phyloP scores from a whole-genome alignment of 2,113 vertebrate species.

The Morone chrysops region DNA sequence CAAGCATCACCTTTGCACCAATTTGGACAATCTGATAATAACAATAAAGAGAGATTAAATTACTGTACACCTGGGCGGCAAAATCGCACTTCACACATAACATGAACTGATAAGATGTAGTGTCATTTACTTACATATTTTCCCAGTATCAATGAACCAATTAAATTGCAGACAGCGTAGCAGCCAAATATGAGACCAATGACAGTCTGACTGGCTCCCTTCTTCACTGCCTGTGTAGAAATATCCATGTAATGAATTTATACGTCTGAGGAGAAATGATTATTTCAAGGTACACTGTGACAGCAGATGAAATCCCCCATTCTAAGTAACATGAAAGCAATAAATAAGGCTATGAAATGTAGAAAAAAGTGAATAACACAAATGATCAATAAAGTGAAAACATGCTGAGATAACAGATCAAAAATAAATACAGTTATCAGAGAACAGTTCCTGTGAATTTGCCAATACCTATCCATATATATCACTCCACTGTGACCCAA shows the following conservation, averaged over 20 bases:
- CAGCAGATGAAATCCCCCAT: background rate
- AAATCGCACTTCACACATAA: background rate
- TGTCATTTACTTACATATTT: conserved; percentile 89
- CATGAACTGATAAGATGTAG: background rate
- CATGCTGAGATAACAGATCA: background rate
- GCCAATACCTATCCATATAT: background rate
- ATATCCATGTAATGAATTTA: background rate
- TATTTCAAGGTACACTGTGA: background rate
- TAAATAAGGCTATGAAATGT: too few species aligned
- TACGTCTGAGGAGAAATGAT: background rate
- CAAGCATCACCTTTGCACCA: conserved; percentile 96
- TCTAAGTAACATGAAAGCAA: background rate
- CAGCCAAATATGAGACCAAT: conserved; percentile 95
- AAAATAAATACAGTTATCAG: background rate
- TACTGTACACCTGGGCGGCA: background rate
- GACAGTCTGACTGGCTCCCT: conserved; percentile 89
- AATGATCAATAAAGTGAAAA: background rate
- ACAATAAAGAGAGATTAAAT: conserved; percentile 17
- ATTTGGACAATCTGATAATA: conserved; percentile 91
- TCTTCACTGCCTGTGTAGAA: conserved; percentile 88
- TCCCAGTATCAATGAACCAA: conserved; percentile 89
- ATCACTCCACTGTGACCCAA: background rate
- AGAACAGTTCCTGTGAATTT: background rate
- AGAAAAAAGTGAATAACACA: background rate
- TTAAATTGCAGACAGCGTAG: conserved; percentile 90